phyloP scores from a whole-genome alignment of 35 echinoderm and acorn worm genomes.

The Nesometra sesokonis region DNA sequence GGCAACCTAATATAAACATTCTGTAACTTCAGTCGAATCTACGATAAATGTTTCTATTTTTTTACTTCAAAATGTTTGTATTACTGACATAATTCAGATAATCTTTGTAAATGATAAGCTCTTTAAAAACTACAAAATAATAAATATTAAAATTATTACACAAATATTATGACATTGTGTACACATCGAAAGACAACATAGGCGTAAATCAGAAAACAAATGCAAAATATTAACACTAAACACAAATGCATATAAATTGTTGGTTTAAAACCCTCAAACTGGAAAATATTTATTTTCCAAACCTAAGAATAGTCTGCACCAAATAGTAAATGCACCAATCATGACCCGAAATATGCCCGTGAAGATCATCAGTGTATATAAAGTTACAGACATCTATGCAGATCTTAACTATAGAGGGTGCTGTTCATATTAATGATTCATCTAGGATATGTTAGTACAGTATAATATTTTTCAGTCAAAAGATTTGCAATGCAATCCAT shows the following conservation, averaged over 20 bases:
- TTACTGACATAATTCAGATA: not conserved
- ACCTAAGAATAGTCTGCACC: too few relatives aligned
- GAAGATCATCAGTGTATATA: too few relatives aligned
- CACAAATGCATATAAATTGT: not conserved
- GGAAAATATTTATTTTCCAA: too few relatives aligned
- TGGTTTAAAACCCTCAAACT: not conserved
- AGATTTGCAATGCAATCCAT: not conserved
- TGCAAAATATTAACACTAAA: not conserved
- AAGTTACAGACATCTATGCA: too few relatives aligned
- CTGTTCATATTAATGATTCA: too few relatives aligned
- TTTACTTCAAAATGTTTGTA: not conserved
- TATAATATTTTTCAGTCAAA: not conserved
- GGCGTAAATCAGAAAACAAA: not conserved
- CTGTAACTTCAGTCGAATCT: too few relatives aligned
- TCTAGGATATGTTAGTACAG: too few relatives aligned
- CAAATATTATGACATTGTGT: not conserved
- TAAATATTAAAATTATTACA: not conserved
- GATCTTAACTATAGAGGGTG: too few relatives aligned
- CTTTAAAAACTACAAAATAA: not conserved
- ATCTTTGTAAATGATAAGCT: not conserved
- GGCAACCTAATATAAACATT: too few relatives aligned
- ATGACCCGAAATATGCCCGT: not conserved
- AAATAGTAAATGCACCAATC: not conserved
- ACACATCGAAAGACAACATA: not conserved
- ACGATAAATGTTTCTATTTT: not conserved